Conservation (phyloP, 1,140 invertebrate genomes). For the Pseudachorutes palmiensis region DNA sequence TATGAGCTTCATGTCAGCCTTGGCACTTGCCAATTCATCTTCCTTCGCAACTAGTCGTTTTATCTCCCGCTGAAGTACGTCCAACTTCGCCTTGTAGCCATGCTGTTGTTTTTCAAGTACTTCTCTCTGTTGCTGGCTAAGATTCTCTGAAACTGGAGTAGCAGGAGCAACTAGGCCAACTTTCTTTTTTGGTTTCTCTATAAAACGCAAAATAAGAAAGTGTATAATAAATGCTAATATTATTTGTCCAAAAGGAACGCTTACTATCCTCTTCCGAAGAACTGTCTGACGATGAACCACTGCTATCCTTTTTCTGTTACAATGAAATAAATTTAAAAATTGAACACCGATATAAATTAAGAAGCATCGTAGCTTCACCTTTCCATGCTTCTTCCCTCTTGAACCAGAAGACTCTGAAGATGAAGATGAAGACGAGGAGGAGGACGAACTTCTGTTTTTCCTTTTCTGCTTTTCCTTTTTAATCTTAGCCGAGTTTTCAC, state of each 20-base stretch:
- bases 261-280: neutral
- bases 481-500: neutral
- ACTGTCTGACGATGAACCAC: neutral
- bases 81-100: neutral
- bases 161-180: neutral
- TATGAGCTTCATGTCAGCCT: slow-evolving; percentile 8
- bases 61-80: slow-evolving; percentile 4
- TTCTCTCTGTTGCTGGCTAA: neutral
- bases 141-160: neutral
- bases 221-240: neutral
- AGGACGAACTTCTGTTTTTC: slow-evolving; percentile 2
- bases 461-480: neutral
- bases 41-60: slow-evolving; percentile 5
- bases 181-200: neutral
- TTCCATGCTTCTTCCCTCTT: neutral
- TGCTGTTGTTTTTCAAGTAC: neutral
- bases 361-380: no score
- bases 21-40: slow-evolving; percentile 4
- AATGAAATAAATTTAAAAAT: neutral
- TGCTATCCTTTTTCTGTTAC: neutral
- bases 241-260: neutral
- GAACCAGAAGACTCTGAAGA: slow-evolving; percentile 9
- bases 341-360: no score
- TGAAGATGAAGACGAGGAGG: slow-evolving; percentile 2
- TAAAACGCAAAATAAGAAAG: neutral